Evolutionary conservation across 2,797 vertebrate species (phyloP).

Genomic region (Gobio occitaniae): DNA sequence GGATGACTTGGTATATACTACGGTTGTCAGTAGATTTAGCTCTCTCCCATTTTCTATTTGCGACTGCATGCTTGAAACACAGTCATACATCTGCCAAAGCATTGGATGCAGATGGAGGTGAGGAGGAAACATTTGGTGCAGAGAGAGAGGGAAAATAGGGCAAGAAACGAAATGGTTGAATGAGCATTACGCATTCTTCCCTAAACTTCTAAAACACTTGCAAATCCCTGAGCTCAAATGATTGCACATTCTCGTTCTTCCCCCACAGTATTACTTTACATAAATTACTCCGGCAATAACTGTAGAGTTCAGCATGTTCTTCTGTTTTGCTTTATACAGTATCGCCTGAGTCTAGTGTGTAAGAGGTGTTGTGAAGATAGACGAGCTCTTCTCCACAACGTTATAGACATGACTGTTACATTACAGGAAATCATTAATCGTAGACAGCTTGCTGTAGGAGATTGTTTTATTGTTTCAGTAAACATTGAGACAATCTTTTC

Average conservation of each 20-base stretch:
- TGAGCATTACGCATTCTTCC: constrained; percentile 49
- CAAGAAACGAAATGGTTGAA: constrained; percentile 38
- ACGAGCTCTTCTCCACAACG: constrained; percentile 1
- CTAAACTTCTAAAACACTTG: constrained; percentile 55
- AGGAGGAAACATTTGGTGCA: constrained; percentile 30
- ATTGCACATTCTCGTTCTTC: constrained; percentile 47
- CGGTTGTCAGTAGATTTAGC: constrained; percentile 19
- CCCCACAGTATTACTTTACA: constrained; percentile 58
- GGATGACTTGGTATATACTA: constrained; percentile 13
- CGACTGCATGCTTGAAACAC: constrained; percentile 1
- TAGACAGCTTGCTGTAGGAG: neutral
- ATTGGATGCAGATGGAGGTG: constrained; percentile 34
- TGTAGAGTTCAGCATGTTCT: constrained; percentile 43
- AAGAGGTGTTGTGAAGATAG: neutral
- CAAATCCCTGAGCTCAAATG: constrained; percentile 54
- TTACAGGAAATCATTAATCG: constrained; percentile 13
- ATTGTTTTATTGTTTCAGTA: constrained; percentile 27
- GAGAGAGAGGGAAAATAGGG: neutral
- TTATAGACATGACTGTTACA: constrained; percentile 23
- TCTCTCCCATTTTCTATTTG: constrained; percentile 16
- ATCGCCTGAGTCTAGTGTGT: neutral
- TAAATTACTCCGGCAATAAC: constrained; percentile 55
- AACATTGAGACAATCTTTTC: neutral
- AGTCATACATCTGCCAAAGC: constrained; percentile 31
- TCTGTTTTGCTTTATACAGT: constrained; percentile 25